Evolutionary conservation across 2,797 vertebrate species (phyloP), one percentile per base, ranked within the genome.

Genomic region (Anniella stebbinsi): DNA sequence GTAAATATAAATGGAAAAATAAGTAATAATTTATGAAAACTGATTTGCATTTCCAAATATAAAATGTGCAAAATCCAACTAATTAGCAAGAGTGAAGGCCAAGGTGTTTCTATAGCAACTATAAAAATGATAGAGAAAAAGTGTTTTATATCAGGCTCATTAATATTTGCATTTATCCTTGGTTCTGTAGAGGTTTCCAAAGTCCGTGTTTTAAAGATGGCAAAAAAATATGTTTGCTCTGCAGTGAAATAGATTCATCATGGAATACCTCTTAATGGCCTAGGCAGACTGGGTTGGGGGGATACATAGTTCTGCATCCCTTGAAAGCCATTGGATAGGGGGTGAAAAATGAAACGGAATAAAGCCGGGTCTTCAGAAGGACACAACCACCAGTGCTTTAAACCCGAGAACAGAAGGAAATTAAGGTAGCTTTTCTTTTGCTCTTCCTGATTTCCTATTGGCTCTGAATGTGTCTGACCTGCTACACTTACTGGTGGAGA

Each of bases 1-100:
- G 97, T 97, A 98, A 97, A 98, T 97, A 98, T 94, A 97, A 97
- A 95, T 96, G 95, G 94, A 97, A 93, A 98, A 97, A 97, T 96
- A 97, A 97, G 96, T 97, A 97, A 97, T 98, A 98, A 99, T 98
- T 99, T 98, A 99, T 98, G 97, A 98, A 98, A 97, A 96, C 97
- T 94, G 94, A 98, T 99, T 98, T 98, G 98, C 98, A 98, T 98
- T 98, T 98, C 98, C 98, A 97, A 97, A 96, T 97, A 95, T 96
- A 97, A 97, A 98, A 97, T 95, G 96, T 97, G 97, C 97, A 98
- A 98, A 98, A 98, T 95, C 96, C 97, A 96, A 96, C 97, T 98
- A 98, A 98, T 97, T 98, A 98, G 96, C 95, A 93, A 95, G 95
- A 96, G 93, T 97, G 97, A 97, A 96, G 95, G 95, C 97, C 96